These are phyloP conservation scores for Myotis lucifugus DNA, from an alignment of 2,113 vertebrate species.

Conservation along the genomic window DNA sequence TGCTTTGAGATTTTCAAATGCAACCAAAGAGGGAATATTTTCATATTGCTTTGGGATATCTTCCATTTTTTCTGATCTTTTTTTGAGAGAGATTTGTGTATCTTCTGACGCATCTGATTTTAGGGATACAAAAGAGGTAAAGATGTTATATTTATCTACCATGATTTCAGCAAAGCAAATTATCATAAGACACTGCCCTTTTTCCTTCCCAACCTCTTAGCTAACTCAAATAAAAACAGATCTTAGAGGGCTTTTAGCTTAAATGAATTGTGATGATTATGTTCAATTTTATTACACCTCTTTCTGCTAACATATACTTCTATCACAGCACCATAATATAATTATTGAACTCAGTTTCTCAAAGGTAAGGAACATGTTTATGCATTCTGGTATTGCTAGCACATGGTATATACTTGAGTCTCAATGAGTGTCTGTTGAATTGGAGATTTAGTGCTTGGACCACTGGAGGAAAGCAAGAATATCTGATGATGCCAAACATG, in stretches of 20 bases:
- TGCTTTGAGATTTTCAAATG: slow-evolving; percentile 86
- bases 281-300: not conserved
- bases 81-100: not conserved
- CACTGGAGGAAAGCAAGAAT: not conserved
- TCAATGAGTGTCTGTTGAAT: not conserved
- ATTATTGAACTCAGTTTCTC: slow-evolving; percentile 9
- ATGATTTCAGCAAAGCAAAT: slow-evolving; percentile 3
- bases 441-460: not conserved
- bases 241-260: not conserved
- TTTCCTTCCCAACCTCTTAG: not conserved
- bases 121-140: slow-evolving; percentile 20
- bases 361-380: not conserved
- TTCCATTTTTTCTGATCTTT: slow-evolving; percentile 54
- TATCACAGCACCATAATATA: not conserved
- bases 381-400: not conserved
- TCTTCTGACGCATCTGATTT: slow-evolving; percentile 77
- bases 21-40: slow-evolving; percentile 65
- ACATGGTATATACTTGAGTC: not conserved
- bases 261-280: slow-evolving; percentile 8
- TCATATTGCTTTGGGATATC: not conserved
- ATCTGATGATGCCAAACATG: not conserved
- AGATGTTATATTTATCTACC: not conserved
- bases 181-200: not conserved
- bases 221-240: slow-evolving; percentile 24
- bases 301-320: not conserved